Base-by-base conservation (phyloP, 2,113 vertebrate species). In the Nannobrachium achirus region DNA sequence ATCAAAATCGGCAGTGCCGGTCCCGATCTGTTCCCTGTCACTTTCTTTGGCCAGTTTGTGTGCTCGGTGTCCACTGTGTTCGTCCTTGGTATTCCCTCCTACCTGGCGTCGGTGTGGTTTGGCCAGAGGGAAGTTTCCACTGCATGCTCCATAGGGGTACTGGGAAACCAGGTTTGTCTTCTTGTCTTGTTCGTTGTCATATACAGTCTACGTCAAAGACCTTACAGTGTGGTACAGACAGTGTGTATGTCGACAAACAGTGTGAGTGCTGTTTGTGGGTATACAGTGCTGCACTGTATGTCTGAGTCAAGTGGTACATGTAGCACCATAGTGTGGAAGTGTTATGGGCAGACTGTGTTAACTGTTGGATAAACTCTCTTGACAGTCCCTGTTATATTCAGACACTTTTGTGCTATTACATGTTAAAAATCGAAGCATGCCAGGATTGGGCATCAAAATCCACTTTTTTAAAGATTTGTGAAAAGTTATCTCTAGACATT, bases 31-130 rank as follows among this genome's bases (percentile, higher is more conserved):
- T 97, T 96, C 72, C 55, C 87, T 0, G 58, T 96, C 74, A 94
- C 94, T 0, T 58, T 96, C 46, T 69, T 94, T 25, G 96, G 94
- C 6, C 95, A 96, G 91, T 83, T 94, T 56, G 67, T 96, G 80
- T 96, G 93, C 78, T 91, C 93, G 0, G 11, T 94, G 53, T 92
- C 93, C 2, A 94, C 95, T 7, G 94, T 94, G 66, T 96, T 96
- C 83, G 83, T 97, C 82, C 89, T 98, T 49, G 94, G 95, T 55
- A 94, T 98, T 83, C 95, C 95, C 0, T 94, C 95, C 0, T 89
- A 56, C 61, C 89, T 98, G 0, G 95, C 95, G 14, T 95, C 95
- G 0, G 90, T 97, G 55, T 97, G 95, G 95, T 97, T 97, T 1
- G 89, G 94, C 18, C 85, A 94, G 7, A 53, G 71, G 0, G 95